A percentile compares a stretch with the other conserved stretches of the same genome.
These are phyloP conservation scores for Melopsittacus undulatus DNA, from an alignment of 2,797 vertebrate species.

Conservation along the genomic window DNA sequence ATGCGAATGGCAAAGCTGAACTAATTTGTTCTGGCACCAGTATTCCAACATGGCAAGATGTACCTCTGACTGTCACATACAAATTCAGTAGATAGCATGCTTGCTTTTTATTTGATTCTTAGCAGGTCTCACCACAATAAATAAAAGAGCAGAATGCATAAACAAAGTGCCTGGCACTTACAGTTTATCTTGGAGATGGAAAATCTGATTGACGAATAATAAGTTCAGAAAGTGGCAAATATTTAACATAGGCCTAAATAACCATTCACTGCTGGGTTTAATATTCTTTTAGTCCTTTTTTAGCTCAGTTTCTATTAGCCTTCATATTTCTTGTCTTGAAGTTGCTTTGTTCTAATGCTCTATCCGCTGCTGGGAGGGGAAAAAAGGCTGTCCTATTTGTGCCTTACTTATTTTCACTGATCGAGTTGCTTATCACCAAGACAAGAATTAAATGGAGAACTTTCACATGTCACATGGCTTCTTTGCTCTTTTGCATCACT, in stretches of 20 bases:
- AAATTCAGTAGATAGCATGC: conserved; percentile 50
- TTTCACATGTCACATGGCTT: background rate
- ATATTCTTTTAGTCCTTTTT: background rate
- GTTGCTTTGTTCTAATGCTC: background rate
- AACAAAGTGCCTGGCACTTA: conserved; percentile 58
- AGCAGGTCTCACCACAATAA: conserved; percentile 52
- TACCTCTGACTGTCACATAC: conserved; percentile 49
- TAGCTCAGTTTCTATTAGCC: background rate
- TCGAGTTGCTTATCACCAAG: background rate
- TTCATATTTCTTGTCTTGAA: background rate
- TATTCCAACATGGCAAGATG: background rate
- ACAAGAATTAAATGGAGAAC: background rate
- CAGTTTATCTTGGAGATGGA: conserved; percentile 58
- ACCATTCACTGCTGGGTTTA: background rate
- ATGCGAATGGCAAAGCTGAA: background rate
- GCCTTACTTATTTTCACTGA: background rate
- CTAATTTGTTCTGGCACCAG: background rate
- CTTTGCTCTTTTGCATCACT: background rate
- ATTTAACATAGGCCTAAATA: conserved; percentile 46
- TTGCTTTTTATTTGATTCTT: conserved; percentile 61
- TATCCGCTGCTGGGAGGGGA: background rate
- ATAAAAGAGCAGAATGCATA: conserved; percentile 60
- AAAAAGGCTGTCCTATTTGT: background rate
- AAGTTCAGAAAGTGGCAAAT: conserved; percentile 64
- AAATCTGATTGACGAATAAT: conserved; percentile 60